Evolutionary conservation across 2,797 vertebrate genomes (phyloP).

Genomic region (Typhlichthys eigenmanni): DNA sequence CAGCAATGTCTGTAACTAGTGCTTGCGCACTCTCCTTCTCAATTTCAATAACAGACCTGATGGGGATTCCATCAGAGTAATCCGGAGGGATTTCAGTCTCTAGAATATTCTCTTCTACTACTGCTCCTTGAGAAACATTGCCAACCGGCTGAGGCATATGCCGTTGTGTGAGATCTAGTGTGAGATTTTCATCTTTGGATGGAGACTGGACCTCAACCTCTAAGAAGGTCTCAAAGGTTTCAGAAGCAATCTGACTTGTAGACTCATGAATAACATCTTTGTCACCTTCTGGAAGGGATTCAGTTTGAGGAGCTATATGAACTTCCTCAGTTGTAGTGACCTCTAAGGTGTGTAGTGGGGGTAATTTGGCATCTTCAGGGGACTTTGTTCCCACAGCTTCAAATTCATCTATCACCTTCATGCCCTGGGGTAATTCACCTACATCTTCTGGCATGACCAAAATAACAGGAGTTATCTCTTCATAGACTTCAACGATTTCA

Average conservation of each 20-base stretch:
- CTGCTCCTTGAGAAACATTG: neutral
- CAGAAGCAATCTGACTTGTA: constrained; percentile 12
- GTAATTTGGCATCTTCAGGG: neutral
- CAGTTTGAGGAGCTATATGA: neutral
- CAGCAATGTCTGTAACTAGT: constrained; percentile 27
- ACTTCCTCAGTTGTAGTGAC: neutral
- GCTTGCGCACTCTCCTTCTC: no score
- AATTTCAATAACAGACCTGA: no score
- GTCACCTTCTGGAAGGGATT: neutral
- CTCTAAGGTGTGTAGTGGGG: constrained; percentile 13
- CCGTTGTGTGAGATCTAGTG: no score
- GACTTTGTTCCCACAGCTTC: constrained; percentile 1
- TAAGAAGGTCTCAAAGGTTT: neutral
- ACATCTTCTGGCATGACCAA: constrained; percentile 34
- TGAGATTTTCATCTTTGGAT: no score
- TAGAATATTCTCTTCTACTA: neutral
- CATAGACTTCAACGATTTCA: neutral
- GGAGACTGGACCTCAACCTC: constrained; percentile 13
- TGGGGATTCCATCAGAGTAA: no score
- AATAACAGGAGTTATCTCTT: constrained; percentile 27
- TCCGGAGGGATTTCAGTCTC: neutral
- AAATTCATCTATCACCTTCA: constrained; percentile 9
- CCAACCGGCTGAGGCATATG: no score
- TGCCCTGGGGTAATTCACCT: constrained; percentile 15
- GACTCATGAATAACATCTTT: constrained; percentile 11